Conservation (phyloP, 2,888 invertebrate species). For the Psococerastis gibbosa region DNA sequence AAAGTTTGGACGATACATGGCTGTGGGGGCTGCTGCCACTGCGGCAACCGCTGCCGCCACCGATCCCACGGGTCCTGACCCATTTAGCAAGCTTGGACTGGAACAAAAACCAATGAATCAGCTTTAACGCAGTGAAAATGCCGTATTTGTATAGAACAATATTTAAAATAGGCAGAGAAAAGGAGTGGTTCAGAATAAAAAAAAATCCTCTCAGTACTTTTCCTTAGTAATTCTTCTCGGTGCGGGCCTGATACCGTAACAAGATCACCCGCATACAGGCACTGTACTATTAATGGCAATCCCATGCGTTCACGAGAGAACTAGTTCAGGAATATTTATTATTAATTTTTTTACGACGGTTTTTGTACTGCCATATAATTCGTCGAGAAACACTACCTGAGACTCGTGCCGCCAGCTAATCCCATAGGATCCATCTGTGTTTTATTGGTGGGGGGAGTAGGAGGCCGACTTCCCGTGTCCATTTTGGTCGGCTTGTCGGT, state of each 20-base stretch:
- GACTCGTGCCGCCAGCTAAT: constrained; percentile 4
- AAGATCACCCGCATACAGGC: no score
- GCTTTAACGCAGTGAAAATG: no score
- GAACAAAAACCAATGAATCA: no score
- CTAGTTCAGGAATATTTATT: no score
- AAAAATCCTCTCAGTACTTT: no score
- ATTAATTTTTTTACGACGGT: no score
- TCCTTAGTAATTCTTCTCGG: neutral
- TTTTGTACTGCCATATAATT: no score
- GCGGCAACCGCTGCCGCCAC: constrained; percentile 31
- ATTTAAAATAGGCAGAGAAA: no score
- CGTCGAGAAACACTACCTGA: constrained; percentile 7
- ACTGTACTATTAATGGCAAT: no score
- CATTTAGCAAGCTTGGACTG: constrained; percentile 13
- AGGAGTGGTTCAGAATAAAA: no score
- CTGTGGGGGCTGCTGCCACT: constrained; percentile 36
- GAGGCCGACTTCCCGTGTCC: neutral
- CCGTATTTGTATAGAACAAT: no score
- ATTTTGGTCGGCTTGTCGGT: neutral
- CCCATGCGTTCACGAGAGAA: no score
- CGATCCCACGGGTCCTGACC: constrained; percentile 25
- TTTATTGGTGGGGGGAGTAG: neutral
- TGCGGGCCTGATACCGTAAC: neutral
- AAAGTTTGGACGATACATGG: constrained; percentile 52
- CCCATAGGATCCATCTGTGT: neutral